phyloP scores from a whole-genome alignment of 1,140 invertebrate genomes.

The Phortica variegata region DNA sequence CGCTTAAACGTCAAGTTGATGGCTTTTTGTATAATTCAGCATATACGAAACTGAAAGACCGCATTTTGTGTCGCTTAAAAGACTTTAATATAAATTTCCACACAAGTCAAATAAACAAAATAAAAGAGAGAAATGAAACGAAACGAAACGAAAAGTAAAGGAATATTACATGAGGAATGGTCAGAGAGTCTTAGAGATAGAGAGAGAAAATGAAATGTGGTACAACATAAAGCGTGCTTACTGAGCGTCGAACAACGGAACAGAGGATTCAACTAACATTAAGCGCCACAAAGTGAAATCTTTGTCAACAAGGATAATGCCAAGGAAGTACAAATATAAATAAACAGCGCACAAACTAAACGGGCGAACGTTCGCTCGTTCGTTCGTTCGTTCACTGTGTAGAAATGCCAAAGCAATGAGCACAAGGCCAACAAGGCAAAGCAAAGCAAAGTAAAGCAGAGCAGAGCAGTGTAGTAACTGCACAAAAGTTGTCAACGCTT shows the following conservation, averaged over 20 bases:
- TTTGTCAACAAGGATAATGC: slow-evolving; percentile 54
- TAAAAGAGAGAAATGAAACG: background rate
- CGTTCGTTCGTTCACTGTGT: slow-evolving; percentile 3
- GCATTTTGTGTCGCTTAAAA: slow-evolving; percentile 3
- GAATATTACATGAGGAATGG: no score
- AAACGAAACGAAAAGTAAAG: slow-evolving; percentile 33
- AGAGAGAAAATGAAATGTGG: background rate
- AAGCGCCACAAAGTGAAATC: slow-evolving; percentile 54
- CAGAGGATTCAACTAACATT: slow-evolving; percentile 44
- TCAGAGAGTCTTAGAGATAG: slow-evolving; percentile 37
- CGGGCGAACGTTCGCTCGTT: no score
- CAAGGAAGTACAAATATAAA: slow-evolving; percentile 53
- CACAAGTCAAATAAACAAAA: slow-evolving; percentile 39
- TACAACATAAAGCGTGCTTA: background rate
- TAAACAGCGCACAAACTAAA: slow-evolving; percentile 50
- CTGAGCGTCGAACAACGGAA: background rate
- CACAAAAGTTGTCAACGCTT: background rate
- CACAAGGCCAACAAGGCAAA: slow-evolving; percentile 37
- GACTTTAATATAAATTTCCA: slow-evolving; percentile 37
- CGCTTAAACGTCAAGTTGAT: no score
- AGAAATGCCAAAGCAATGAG: slow-evolving; percentile 16
- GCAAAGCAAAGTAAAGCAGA: no score
- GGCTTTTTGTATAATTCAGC: no score
- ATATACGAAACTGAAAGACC: no score
- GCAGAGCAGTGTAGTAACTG: slow-evolving; percentile 8